Conservation (phyloP, 2,888 invertebrate genomes). For the Drosophila borealis region DNA sequence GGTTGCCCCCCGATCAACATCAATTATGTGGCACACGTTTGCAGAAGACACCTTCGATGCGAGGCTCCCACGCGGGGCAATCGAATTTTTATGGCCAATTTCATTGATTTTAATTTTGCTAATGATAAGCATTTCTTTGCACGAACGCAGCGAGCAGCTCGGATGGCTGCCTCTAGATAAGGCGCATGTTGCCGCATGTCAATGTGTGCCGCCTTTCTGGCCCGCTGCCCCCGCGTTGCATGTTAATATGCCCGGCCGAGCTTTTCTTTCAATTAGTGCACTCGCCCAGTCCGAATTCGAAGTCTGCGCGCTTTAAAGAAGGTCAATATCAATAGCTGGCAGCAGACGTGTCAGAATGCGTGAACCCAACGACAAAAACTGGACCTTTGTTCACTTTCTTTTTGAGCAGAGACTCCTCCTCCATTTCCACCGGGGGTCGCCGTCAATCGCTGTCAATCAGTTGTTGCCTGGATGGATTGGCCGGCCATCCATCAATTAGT, state of each 20-base stretch:
- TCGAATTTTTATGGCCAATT: constrained; percentile 77
- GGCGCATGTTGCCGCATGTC: constrained; percentile 66
- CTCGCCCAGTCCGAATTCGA: constrained; percentile 6
- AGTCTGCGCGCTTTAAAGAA: constrained; percentile 78
- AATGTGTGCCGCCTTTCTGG: constrained; percentile 61
- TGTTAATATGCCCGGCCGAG: constrained; percentile 58
- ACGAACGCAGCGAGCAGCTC: constrained; percentile 40
- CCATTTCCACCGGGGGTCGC: constrained; percentile 21
- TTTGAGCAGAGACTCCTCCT: background rate
- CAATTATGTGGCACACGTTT: constrained; percentile 76
- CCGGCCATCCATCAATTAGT: constrained; percentile 32
- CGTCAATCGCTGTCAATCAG: constrained; percentile 28
- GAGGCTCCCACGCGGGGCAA: constrained; percentile 67
- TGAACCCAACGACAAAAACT: constrained; percentile 2
- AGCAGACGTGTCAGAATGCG: constrained; percentile 72
- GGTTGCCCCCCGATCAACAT: constrained; percentile 42
- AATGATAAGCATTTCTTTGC: constrained; percentile 76
- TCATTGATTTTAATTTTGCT: constrained; percentile 79
- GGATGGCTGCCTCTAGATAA: constrained; percentile 55
- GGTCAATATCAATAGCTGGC: constrained; percentile 83
- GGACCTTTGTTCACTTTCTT: constrained; percentile 63
- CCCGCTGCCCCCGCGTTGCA: constrained; percentile 43
- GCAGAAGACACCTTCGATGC: constrained; percentile 56
- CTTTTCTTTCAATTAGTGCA: constrained; percentile 69
- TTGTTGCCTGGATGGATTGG: constrained; percentile 1